Evolutionary conservation across 2,888 invertebrate genomes (phyloP).

Genomic region (Drosophila nigricruria): DNA sequence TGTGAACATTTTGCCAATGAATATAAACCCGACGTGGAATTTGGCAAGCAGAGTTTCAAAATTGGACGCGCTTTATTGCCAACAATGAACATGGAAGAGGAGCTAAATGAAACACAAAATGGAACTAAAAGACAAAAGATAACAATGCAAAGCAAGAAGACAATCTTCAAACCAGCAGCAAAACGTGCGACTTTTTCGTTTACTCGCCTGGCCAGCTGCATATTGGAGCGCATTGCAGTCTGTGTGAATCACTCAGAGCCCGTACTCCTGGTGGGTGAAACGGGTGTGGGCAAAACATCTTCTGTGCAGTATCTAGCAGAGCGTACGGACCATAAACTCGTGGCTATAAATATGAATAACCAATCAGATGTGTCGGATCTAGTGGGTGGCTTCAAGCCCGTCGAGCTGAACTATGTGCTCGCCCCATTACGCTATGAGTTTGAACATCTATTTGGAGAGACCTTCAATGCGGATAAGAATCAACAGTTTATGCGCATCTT

Average conservation of each 20-base stretch:
- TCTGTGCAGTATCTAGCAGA: slow-evolving; percentile 96
- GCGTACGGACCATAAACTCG: slow-evolving; percentile 92
- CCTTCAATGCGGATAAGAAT: slow-evolving; percentile 92
- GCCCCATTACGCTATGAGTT: slow-evolving; percentile 93
- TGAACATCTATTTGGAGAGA: slow-evolving; percentile 92
- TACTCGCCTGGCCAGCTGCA: slow-evolving; percentile 91
- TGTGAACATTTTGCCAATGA: slow-evolving; percentile 92
- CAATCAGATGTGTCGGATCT: slow-evolving; percentile 99
- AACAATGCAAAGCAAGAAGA: slow-evolving; percentile 50
- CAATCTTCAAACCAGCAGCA: slow-evolving; percentile 26
- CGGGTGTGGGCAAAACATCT: slow-evolving; percentile 99
- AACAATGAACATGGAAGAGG: slow-evolving; percentile 67
- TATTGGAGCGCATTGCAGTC: slow-evolving; percentile 95
- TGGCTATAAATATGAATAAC: slow-evolving; percentile 99
- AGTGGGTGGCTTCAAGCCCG: slow-evolving; percentile 98
- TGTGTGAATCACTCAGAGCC: slow-evolving; percentile 94
- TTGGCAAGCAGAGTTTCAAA: slow-evolving; percentile 87
- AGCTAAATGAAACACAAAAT: slow-evolving; percentile 32
- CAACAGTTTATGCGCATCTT: slow-evolving; percentile 93
- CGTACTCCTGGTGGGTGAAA: slow-evolving; percentile 97
- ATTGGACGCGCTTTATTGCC: slow-evolving; percentile 90
- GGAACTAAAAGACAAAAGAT: slow-evolving; percentile 79
- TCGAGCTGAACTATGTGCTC: slow-evolving; percentile 93
- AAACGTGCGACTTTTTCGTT: slow-evolving; percentile 90
- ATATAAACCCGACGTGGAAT: slow-evolving; percentile 91